Conservation (phyloP, 2,113 vertebrate genomes). For the Stigmatopora nigra region DNA sequence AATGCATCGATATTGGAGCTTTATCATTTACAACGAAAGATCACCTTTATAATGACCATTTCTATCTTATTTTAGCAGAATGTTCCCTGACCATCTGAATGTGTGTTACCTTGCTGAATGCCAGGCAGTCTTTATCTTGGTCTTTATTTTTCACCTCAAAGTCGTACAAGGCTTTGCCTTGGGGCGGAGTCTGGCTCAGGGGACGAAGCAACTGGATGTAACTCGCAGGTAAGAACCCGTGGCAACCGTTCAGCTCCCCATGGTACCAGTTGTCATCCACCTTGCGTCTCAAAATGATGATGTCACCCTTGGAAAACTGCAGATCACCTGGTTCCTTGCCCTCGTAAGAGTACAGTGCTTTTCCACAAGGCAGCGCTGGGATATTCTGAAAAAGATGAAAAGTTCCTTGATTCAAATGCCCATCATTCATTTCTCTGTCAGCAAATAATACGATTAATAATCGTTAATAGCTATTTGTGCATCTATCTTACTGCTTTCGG, state of each 20-base stretch:
- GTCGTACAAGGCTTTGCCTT: constrained; percentile 96
- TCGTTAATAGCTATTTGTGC: constrained; percentile 1
- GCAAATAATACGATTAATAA: background rate
- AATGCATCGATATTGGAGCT: too few relatives aligned
- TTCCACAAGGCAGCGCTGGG: constrained; percentile 86
- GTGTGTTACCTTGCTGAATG: constrained; percentile 87
- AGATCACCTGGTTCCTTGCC: constrained; percentile 94
- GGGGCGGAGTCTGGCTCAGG: constrained; percentile 84
- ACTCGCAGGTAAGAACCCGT: constrained; percentile 92
- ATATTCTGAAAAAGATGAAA: constrained; percentile 69
- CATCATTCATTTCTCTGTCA: background rate
- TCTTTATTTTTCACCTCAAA: constrained; percentile 97
- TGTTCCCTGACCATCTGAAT: background rate
- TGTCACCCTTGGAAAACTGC: constrained; percentile 90
- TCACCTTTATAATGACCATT: background rate
- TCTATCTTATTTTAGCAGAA: background rate
- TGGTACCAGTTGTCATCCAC: constrained; percentile 98
- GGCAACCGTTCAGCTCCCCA: constrained; percentile 86
- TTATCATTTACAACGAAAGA: background rate
- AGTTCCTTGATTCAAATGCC: background rate
- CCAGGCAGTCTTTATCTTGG: constrained; percentile 95
- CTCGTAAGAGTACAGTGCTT: constrained; percentile 91
- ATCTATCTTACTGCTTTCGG: background rate
- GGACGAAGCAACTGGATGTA: constrained; percentile 89
- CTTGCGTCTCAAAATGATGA: constrained; percentile 89